Evolutionary conservation across 1,140 invertebrate species (phyloP), one percentile per base, ranked within the genome.

Genomic region (Plectrocnemia conspersa): DNA sequence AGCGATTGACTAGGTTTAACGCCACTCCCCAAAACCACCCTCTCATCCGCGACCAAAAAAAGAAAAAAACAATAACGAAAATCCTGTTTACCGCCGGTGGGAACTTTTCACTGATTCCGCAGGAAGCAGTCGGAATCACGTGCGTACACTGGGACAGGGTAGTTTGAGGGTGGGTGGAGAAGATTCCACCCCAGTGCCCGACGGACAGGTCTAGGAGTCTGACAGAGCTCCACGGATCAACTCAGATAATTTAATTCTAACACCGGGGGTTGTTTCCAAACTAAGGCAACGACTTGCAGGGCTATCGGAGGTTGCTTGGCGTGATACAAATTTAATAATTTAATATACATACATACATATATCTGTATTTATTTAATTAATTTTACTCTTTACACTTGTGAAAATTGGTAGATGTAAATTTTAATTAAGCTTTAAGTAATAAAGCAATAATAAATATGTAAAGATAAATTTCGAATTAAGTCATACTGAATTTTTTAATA

Each of bases 221-320:
- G 58, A 50, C 47, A 50, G 47, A 50, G 49, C 36, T 42, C 49
- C 49, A 52, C 38, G 59, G 59, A 61, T 61, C 59, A 61, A 61
- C 59, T 61, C 54, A 57, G 59, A 61, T 61, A 61, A 61, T 61
- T 61, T 61, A 61, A 61, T 61, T 61, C 55, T 54, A 61, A 54
- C 59, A 57, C 59, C 52, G 36, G 59, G 52, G 58, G 59, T 54
- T 61, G 59, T 57, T 61, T 61, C 52, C 59, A 54, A 61, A 61
- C 59, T 61, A 46, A 23, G 40, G 24, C 41, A 25, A 21, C 36
- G 42, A n/a, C 24, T 35, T 52, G 38, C 49, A 60, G 58, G 58
- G 58, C 36, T 44, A 40, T 54, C 48, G n/a, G n/a, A n/a, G n/a
- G n/a, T n/a, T n/a, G n/a, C n/a, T n/a, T n/a, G n/a, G n/a, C n/a